Conservation (phyloP, 2,888 invertebrate genomes). For the Dicycla oo region DNA sequence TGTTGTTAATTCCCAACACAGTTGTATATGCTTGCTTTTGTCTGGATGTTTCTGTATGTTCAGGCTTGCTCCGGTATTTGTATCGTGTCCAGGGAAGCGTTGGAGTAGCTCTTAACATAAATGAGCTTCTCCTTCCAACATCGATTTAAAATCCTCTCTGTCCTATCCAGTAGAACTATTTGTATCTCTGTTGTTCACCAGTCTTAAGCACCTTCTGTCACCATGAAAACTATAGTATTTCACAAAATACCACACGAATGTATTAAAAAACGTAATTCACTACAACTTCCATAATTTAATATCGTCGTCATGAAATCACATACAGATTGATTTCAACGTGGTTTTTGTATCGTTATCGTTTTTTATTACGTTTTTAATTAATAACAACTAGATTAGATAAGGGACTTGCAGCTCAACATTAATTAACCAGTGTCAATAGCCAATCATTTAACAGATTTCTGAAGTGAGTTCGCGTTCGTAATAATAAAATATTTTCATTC, state of each 20-base stretch:
- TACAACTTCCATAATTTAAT: background rate
- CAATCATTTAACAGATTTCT: background rate
- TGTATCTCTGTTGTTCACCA: background rate
- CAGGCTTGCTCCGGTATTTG: background rate
- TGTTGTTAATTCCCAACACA: background rate
- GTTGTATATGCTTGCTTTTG: background rate
- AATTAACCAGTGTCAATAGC: background rate
- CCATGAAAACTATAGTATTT: background rate
- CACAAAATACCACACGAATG: background rate
- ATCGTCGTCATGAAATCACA: background rate
- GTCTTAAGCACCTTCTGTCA: background rate
- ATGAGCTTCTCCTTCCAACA: background rate
- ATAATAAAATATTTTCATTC: background rate
- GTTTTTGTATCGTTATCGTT: slow-evolving; percentile 7
- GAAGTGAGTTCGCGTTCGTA: background rate
- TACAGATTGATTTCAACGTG: slow-evolving; percentile 4
- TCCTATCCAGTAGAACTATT: too few species aligned
- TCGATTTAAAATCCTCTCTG: too few species aligned
- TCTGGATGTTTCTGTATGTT: background rate
- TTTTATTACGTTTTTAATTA: slow-evolving; percentile 38
- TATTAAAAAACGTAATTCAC: background rate
- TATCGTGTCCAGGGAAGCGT: too few species aligned
- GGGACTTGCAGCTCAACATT: slow-evolving; percentile 11
- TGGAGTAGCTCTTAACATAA: background rate
- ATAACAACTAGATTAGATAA: slow-evolving; percentile 36